A percentile compares a stretch with the other conserved stretches of the same genome.
phyloP scores from a whole-genome alignment of 2,113 vertebrate species.

The Epinephelus lanceolatus region DNA sequence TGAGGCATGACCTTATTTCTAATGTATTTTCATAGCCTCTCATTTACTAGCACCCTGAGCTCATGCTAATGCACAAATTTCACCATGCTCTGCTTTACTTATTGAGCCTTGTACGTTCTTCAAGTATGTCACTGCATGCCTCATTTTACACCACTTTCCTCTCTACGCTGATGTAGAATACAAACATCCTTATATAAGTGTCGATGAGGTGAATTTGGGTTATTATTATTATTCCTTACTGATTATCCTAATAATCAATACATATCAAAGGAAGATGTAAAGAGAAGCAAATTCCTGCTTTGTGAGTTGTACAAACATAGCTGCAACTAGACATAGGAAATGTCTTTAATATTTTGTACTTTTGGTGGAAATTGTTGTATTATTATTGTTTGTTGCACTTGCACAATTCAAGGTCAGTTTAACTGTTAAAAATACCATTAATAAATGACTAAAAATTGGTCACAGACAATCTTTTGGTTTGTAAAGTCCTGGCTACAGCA shows the following conservation, averaged over 20 bases:
- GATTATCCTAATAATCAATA: not conserved
- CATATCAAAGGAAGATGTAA: not conserved
- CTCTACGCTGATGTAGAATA: not conserved
- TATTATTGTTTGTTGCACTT: not conserved
- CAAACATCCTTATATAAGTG: not conserved
- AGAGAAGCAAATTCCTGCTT: not conserved
- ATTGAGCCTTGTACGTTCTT: conserved; percentile 20
- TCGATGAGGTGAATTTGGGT: not conserved
- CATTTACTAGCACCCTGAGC: conserved; percentile 48
- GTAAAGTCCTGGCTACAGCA: not conserved
- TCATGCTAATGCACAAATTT: conserved; percentile 51
- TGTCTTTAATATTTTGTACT: not conserved
- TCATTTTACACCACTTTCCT: conserved; percentile 2
- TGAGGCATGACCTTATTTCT: conserved; percentile 70
- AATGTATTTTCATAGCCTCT: conserved; percentile 54
- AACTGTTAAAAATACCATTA: not conserved
- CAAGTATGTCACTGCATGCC: conserved; percentile 8
- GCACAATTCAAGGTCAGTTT: not conserved
- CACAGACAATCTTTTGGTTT: too few relatives aligned
- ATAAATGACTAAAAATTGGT: too few relatives aligned
- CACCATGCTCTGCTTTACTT: conserved; percentile 16
- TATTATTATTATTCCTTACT: not conserved
- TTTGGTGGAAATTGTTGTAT: not conserved
- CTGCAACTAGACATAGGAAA: not conserved
- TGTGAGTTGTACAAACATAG: not conserved